Percentiles rank a stretch among this genome's conserved stretches.
These are phyloP conservation scores for Agapornis roseicollis DNA, from an alignment of 2,113 vertebrate genomes.

Conservation along the genomic window DNA sequence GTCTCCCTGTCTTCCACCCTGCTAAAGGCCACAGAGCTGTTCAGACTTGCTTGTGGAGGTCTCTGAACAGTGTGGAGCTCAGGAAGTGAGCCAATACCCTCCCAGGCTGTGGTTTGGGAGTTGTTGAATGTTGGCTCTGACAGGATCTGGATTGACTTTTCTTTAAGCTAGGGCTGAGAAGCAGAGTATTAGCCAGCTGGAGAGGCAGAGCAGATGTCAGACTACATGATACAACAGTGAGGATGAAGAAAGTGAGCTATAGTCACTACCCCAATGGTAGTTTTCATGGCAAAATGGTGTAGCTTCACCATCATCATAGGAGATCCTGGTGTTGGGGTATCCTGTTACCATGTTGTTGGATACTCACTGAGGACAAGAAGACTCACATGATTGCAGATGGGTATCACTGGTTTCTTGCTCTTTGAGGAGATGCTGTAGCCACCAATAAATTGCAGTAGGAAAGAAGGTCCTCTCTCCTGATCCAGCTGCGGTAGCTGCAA, in stretches of 20 bases:
- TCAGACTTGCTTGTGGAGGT: background rate
- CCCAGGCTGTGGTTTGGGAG: background rate
- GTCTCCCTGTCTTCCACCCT: background rate
- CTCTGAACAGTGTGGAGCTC: background rate
- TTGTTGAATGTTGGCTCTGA: background rate
- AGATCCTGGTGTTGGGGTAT: accelerated
- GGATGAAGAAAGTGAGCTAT: background rate
- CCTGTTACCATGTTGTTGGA: background rate
- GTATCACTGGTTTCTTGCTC: background rate
- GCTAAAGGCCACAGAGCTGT: slow-evolving; percentile 14
- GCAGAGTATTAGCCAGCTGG: too few relatives aligned
- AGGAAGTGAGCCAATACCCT: background rate
- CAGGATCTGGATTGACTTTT: background rate
- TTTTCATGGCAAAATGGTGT: background rate
- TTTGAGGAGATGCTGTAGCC: background rate
- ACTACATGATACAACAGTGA: background rate
- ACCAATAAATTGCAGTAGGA: background rate
- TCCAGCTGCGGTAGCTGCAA: background rate
- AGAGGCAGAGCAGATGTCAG: background rate
- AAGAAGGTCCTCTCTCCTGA: background rate
- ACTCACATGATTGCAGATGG: background rate
- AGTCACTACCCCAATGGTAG: accelerated
- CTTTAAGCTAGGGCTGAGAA: background rate
- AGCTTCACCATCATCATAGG: background rate
- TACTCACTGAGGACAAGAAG: background rate